Evolutionary conservation across 1,140 invertebrate genomes (phyloP).

Genomic region (Leptinotarsa lineolata): DNA sequence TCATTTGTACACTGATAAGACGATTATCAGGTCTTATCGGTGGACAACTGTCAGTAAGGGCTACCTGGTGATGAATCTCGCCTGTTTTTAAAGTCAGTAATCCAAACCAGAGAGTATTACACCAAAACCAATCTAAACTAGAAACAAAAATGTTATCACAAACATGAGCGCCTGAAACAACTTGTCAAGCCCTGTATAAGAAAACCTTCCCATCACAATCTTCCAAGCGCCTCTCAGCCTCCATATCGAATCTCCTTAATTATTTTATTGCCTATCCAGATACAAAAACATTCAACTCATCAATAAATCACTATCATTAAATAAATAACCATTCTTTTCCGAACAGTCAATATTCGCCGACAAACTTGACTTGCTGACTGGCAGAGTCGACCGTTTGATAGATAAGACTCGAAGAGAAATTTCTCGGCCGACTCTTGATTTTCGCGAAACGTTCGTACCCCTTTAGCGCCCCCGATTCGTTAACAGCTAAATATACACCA

Average conservation of each 20-base stretch:
- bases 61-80: no score
- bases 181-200: no score
- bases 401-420: constrained; percentile 24
- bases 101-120: no score
- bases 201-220: not conserved
- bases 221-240: not conserved
- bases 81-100: no score
- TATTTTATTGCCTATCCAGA: not conserved
- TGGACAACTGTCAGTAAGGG: no score
- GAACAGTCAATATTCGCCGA: not conserved
- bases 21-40: no score
- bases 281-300: constrained; percentile 2
- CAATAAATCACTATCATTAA: constrained; percentile 1
- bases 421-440: constrained; percentile 34
- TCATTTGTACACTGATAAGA: no score
- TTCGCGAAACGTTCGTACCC: constrained; percentile 32
- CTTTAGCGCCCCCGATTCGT: constrained; percentile 31
- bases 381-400: constrained; percentile 29
- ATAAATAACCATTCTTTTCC: not conserved
- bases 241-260: not conserved
- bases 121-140: no score
- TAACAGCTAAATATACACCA: constrained; percentile 29
- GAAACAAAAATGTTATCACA: no score
- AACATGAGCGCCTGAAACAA: no score
- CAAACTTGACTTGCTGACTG: constrained; percentile 26